Evolutionary conservation across 2,797 vertebrate species (phyloP).

Genomic region (Poeciliopsis turneri): DNA sequence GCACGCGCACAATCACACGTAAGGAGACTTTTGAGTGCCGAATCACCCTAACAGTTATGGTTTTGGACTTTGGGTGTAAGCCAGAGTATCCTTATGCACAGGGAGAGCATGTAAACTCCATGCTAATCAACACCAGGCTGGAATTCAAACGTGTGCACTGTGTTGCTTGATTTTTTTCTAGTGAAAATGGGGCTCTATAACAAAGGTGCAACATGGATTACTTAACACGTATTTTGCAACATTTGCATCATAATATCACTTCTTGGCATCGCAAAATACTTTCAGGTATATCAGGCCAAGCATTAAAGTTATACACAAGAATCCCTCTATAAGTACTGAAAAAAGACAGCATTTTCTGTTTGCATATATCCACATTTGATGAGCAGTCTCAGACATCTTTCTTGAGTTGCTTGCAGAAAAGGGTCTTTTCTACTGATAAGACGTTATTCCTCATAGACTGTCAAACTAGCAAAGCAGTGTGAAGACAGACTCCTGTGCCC

Average conservation of each 20-base stretch:
- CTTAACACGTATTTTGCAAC: background rate
- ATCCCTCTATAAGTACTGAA: slow-evolving; percentile 17
- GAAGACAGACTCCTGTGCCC: slow-evolving; percentile 41
- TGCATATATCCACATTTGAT: slow-evolving; percentile 22
- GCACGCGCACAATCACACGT: too few relatives aligned
- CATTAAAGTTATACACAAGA: slow-evolving; percentile 12
- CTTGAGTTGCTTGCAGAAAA: slow-evolving; percentile 19
- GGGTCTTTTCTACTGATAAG: slow-evolving; percentile 27
- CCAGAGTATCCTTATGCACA: too few relatives aligned
- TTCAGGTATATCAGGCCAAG: background rate
- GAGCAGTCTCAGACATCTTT: slow-evolving; percentile 27
- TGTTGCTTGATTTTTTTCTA: background rate
- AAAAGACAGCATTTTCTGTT: slow-evolving; percentile 5
- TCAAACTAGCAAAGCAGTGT: slow-evolving; percentile 48
- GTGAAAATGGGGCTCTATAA: background rate
- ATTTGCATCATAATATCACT: background rate
- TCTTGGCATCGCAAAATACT: background rate
- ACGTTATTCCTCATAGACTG: slow-evolving; percentile 35
- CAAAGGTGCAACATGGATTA: background rate
- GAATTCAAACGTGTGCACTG: too few relatives aligned
- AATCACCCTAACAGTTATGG: too few relatives aligned
- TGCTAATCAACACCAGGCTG: too few relatives aligned
- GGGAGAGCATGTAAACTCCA: too few relatives aligned
- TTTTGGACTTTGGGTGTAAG: too few relatives aligned
- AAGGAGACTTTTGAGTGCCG: too few relatives aligned